A percentile compares a stretch with the other conserved stretches of the same genome.
These are phyloP conservation scores for Danaus chrysippus DNA, from an alignment of 2,888 invertebrate genomes.

Conservation along the genomic window DNA sequence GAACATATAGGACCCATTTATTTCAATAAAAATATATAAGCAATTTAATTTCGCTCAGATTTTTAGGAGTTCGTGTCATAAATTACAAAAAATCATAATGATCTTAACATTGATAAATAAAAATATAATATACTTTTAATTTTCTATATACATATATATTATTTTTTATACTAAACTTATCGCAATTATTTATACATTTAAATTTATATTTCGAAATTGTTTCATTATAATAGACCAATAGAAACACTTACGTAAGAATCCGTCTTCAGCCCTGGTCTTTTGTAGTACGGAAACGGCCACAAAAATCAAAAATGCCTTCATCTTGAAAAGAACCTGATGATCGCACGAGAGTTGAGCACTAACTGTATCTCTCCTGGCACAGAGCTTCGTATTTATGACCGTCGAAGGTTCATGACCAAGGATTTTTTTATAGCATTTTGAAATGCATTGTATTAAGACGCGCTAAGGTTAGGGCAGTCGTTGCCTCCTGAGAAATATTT, in stretches of 20 bases:
- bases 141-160: too few species aligned
- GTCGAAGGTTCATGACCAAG: slow-evolving; percentile 17
- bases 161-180: too few species aligned
- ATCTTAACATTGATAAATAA: too few species aligned
- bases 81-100: too few species aligned
- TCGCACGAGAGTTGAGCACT: slow-evolving; percentile 47
- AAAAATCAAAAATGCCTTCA: slow-evolving; percentile 46
- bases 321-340: slow-evolving; percentile 34
- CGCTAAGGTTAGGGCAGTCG: slow-evolving; percentile 3
- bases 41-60: too few species aligned
- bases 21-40: too few species aligned
- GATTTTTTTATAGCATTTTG: slow-evolving; percentile 9
- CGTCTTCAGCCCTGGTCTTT: slow-evolving; percentile 43
- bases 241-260: slow-evolving; percentile 18
- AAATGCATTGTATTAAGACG: slow-evolving; percentile 8
- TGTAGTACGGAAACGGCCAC: slow-evolving; percentile 42
- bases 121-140: too few species aligned
- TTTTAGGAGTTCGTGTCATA: too few species aligned
- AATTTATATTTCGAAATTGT: background rate
- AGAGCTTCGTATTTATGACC: slow-evolving; percentile 53
- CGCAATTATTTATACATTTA: too few species aligned
- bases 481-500: background rate
- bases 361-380: slow-evolving; percentile 47
- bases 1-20: too few species aligned
- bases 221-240: background rate